Evolutionary conservation across 1,140 invertebrate genomes (phyloP), one percentile per base, ranked within the genome.

Genomic region (Drosophila mauritiana): DNA sequence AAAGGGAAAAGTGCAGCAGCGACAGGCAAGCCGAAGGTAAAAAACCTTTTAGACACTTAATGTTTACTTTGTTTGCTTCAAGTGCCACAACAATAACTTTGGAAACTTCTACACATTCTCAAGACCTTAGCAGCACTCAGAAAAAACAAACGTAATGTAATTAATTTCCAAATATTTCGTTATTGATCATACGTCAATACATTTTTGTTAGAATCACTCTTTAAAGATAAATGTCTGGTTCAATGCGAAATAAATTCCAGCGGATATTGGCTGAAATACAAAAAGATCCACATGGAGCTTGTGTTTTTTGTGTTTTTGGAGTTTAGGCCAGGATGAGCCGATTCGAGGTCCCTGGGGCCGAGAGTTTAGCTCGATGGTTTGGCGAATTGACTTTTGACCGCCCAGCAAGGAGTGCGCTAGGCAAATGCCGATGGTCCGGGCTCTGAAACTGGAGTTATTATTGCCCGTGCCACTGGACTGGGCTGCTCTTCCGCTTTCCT

Each of bases 21-120:
- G 31, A 53, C 13, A 61, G 61, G 43, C 56, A 53, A 37, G 27
- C 36, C 27, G 13, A 62, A 69, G 65, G 52, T 34, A 27, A 46
- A 68, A 79, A 80, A 80, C 55, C 58, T 68, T 86, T 80, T 80
- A 63, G 77, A 78, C 77, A 57, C 61, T 58, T 62, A 54, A 69
- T 80, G 79, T 88, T 88, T 83, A 49, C 75, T 67, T 61, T 49
- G 70, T 67, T 61, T 53, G 70, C 62, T 76, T 59, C 55, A 53
- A 79, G 80, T 77, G 72, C 62, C 56, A 54, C 59, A 62, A 63
- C 45, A 80, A 31, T 31, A 51, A 51, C 25, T 31, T 27, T n/a
- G 15, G 48, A 51, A 51, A 78, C 34, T 53, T 52, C 25, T 39
- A 12, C 7, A 27, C 40, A 43, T 15, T 31, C 56, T 25, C 17